Evolutionary conservation across 2,888 invertebrate genomes (phyloP).

Genomic region (Tholera decimalis): DNA sequence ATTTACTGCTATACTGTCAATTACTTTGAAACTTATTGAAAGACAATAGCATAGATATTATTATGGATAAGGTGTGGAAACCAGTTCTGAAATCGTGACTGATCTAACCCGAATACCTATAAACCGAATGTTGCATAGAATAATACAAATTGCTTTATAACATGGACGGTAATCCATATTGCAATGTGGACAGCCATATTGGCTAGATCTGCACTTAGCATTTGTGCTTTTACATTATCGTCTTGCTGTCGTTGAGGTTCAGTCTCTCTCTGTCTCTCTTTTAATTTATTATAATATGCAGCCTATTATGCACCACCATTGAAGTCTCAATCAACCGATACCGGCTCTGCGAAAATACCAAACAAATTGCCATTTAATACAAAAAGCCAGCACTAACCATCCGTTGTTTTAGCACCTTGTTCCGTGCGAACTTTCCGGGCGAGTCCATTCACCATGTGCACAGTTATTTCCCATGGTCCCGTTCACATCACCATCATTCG

Average conservation of each 20-base stretch:
- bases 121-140: constrained; percentile 17
- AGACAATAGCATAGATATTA: constrained; percentile 50
- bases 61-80: constrained; percentile 44
- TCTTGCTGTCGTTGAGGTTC: not conserved
- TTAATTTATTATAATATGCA: not conserved
- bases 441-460: constrained; percentile 69
- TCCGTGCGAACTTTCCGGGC: constrained; percentile 74
- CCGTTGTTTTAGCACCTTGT: constrained; percentile 58
- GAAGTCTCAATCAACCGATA: constrained; percentile 45
- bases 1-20: constrained; percentile 50
- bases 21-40: constrained; percentile 42
- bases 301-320: constrained; percentile 30
- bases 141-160: constrained; percentile 33
- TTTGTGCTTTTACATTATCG: not conserved
- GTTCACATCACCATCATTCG: constrained; percentile 84
- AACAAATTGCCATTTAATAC: constrained; percentile 61
- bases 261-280: not conserved
- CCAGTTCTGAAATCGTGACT: constrained; percentile 49
- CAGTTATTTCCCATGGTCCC: constrained; percentile 86
- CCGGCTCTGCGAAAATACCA: constrained; percentile 47
- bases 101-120: constrained; percentile 51
- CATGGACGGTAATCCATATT: constrained; percentile 5
- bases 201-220: not conserved
- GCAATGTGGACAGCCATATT: constrained; percentile 20
- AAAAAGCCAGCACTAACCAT: constrained; percentile 52